Conservation (phyloP, 2,113 vertebrate genomes). For the Monopterus albus region DNA sequence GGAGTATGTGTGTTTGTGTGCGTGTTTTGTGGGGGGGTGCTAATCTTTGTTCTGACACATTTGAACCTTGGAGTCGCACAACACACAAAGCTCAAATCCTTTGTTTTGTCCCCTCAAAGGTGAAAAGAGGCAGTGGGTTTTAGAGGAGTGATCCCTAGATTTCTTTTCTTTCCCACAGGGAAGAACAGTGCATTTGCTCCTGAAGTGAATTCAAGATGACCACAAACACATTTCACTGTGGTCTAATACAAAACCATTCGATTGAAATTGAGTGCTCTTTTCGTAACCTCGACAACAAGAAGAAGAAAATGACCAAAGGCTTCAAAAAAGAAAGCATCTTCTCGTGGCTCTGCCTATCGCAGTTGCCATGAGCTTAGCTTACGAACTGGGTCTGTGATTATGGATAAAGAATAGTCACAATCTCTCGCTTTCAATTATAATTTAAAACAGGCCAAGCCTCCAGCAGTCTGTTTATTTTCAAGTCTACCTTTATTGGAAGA, state of each 20-base stretch:
- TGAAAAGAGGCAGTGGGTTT: constrained; percentile 70
- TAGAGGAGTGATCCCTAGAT: constrained; percentile 72
- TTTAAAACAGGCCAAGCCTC: constrained; percentile 14
- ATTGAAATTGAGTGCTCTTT: constrained; percentile 60
- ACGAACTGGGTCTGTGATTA: constrained; percentile 50
- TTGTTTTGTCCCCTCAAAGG: constrained; percentile 74
- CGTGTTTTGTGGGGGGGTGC: constrained; percentile 3
- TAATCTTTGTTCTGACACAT: constrained; percentile 77
- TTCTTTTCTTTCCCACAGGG: constrained; percentile 55
- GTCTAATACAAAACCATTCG: constrained; percentile 44
- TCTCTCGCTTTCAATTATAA: constrained; percentile 48
- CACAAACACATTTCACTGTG: constrained; percentile 69
- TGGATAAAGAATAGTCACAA: constrained; percentile 48
- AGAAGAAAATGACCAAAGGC: constrained; percentile 49
- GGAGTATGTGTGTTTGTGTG: neutral
- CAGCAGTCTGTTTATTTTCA: constrained; percentile 6
- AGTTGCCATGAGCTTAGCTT: constrained; percentile 54
- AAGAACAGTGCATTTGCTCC: constrained; percentile 48
- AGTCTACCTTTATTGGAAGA: neutral
- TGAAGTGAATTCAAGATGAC: constrained; percentile 68
- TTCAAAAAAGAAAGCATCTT: constrained; percentile 35
- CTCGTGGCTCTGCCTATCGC: constrained; percentile 34
- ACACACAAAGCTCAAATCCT: constrained; percentile 64
- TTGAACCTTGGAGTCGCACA: constrained; percentile 57
- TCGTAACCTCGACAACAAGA: constrained; percentile 59